Base-by-base conservation (phyloP, 2,888 invertebrate species). In the Acronicta alni region DNA sequence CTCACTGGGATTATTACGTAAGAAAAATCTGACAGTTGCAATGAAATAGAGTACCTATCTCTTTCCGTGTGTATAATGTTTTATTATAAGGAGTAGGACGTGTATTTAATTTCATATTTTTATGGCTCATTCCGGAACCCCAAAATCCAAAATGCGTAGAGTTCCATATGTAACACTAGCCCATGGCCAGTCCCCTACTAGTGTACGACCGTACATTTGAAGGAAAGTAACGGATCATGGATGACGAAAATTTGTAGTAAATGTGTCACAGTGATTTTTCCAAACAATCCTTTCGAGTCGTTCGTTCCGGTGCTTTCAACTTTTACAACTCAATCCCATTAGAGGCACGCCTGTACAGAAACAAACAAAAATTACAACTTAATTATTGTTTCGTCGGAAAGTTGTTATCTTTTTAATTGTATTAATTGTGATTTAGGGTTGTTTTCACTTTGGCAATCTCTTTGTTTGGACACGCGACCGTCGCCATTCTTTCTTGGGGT, bases 331-430 rank as follows among this genome's bases (percentile, higher is more conserved):
- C 69, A 76, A 76, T 76, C 72, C 77, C 67, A 76, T 76, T 76
- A 71, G 64, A 44, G 49, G 49, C 60, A 52, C 72, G 76, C 71
- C 80, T 77, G 75, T 77, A 82, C 82, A 79, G 77, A 81, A 67
- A 82, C 83, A 84, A 86, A 85, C 84, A 85, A 87, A 86, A 87
- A 86, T 85, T 81, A 82, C 86, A 86, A 86, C 85, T 86, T 84
- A 83, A 86, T 87, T 87, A 84, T 81, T 79, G 80, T 75, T 73
- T 69, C 75, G 64, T 61, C 63, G 54, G 56, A 79, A 84, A 80
- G 78, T 86, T 83, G 77, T 86, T 84, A 84, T 87, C 84, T 85
- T 81, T 83, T 84, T 87, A 86, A 86, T 88, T 88, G 79, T 82
- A 84, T 80, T 86, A 83, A 87, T 86, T 86, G 85, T 84, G 85